phyloP scores from a whole-genome alignment of 2,797 vertebrate genomes.

The Periparus ater region DNA sequence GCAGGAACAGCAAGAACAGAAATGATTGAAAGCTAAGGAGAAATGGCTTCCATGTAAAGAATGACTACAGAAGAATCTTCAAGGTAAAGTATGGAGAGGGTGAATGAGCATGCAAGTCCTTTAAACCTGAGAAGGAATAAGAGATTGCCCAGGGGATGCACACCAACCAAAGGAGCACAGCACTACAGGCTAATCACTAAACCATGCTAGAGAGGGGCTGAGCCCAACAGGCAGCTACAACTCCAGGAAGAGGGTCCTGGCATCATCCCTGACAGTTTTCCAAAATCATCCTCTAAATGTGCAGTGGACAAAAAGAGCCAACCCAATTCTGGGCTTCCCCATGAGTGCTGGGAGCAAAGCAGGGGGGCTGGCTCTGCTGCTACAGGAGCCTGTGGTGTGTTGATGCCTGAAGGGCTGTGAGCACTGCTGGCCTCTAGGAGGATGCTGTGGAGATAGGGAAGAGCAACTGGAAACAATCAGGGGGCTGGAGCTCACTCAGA shows the following conservation, averaged over 20 bases:
- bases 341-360: accelerated
- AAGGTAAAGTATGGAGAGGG: not conserved
- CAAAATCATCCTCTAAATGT: not conserved
- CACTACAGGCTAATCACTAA: not conserved
- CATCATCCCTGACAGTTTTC: not conserved
- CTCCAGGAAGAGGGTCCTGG: not conserved
- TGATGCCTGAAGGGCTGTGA: not conserved
- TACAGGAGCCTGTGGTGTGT: not conserved
- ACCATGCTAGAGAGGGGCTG: not conserved
- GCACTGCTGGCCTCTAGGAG: not conserved
- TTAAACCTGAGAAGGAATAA: not conserved
- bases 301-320: accelerated
- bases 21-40: not conserved
- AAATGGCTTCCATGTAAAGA: not conserved
- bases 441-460: not conserved
- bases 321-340: not conserved
- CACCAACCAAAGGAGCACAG: not conserved
- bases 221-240: not conserved
- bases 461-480: not conserved
- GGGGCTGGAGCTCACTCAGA: not conserved
- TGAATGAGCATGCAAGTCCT: not conserved
- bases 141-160: not conserved
- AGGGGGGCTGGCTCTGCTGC: not conserved
- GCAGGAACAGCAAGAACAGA: not conserved
- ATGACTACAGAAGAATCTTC: not conserved